phyloP scores from a whole-genome alignment of 2,113 vertebrate genomes.

The Pachycephala philippinensis region DNA sequence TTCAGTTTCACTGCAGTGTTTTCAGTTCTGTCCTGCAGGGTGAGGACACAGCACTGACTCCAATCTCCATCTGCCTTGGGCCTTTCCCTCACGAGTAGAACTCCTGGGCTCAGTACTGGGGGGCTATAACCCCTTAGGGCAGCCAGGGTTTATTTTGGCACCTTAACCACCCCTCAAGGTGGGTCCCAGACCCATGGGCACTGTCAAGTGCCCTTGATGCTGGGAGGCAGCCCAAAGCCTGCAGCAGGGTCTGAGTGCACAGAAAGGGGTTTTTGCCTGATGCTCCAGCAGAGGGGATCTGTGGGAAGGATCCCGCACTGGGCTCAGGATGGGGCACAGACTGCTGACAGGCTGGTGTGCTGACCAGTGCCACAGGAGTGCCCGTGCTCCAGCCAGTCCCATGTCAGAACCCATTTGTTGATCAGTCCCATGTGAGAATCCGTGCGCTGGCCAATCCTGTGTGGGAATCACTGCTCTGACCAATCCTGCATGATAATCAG shows the following conservation, averaged over 20 bases:
- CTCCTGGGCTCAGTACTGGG: neutral
- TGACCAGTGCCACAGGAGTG: neutral
- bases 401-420: neutral
- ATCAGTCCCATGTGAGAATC: neutral
- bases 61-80: neutral
- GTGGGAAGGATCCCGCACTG: neutral
- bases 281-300: neutral
- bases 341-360: neutral
- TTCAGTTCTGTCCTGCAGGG: accelerated
- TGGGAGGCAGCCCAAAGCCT: neutral
- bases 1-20: neutral
- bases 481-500: neutral
- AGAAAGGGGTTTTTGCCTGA: neutral
- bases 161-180: neutral
- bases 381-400: neutral
- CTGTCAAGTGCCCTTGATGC: neutral
- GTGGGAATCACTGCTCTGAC: neutral
- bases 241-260: neutral
- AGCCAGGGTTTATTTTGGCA: neutral
- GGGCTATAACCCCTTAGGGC: neutral
- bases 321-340: neutral
- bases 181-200: neutral
- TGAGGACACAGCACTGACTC: neutral
- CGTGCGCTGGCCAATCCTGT: accelerated
- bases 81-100: neutral